These are phyloP conservation scores for Lutjanus erythropterus DNA, from an alignment of 2,113 vertebrate species.

Conservation along the genomic window DNA sequence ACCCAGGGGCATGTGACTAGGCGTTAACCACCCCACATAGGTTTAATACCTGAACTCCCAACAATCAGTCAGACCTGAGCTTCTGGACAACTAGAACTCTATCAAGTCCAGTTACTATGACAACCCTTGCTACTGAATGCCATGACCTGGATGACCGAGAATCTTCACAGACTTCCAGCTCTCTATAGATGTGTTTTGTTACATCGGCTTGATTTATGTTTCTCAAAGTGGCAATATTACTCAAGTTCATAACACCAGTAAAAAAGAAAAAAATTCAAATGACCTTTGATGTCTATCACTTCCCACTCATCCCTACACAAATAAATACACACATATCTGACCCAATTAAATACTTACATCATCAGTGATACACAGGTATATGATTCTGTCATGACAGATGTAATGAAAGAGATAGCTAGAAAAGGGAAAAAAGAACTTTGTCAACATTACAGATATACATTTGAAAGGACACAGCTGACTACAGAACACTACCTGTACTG, in stretches of 20 bases:
- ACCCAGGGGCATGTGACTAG: no score
- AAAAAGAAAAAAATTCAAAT: not conserved
- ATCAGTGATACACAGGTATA: conserved; percentile 98
- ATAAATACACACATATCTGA: not conserved
- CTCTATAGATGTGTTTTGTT: no score
- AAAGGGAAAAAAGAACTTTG: conserved; percentile 16
- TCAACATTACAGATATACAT: not conserved
- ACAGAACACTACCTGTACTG: not conserved
- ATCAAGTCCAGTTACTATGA: no score
- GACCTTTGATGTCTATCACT: not conserved
- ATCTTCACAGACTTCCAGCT: no score
- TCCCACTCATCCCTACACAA: not conserved
- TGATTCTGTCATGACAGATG: conserved; percentile 98
- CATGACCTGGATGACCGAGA: no score
- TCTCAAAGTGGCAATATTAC: not conserved
- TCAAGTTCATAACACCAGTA: not conserved
- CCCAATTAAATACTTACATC: conserved; percentile 90
- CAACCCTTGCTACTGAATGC: no score
- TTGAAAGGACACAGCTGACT: not conserved
- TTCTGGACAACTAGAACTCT: no score
- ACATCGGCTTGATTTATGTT: not conserved
- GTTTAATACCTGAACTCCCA: no score
- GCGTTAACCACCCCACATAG: no score
- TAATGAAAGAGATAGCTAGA: conserved; percentile 98
- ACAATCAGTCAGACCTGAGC: no score